Percentiles rank a stretch among this genome's conserved stretches.
Evolutionary conservation across 2,113 vertebrate genomes (phyloP).

Genomic region (Hiodon tergisus): DNA sequence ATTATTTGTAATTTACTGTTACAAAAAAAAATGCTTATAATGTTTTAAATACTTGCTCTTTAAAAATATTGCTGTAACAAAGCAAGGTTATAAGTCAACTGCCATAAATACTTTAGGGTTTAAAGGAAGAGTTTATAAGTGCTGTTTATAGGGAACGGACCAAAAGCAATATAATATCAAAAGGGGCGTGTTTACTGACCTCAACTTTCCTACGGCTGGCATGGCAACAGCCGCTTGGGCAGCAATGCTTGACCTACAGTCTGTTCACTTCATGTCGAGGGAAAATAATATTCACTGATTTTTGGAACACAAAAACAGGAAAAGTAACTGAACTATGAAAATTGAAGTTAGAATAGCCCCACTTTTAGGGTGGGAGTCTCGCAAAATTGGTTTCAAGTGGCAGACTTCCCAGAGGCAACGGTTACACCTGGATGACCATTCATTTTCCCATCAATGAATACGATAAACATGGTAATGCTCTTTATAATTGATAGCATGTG

Average conservation of each 20-base stretch:
- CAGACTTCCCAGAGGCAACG: no score
- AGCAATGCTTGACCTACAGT: background rate
- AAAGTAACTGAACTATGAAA: background rate
- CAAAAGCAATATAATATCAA: background rate
- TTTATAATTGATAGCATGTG: no score
- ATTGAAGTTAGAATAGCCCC: no score
- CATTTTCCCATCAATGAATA: no score
- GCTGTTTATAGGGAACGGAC: background rate
- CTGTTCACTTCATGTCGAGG: background rate
- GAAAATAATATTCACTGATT: background rate
- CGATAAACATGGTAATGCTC: no score
- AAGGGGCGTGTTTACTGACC: background rate
- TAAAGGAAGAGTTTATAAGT: background rate
- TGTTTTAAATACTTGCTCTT: no score
- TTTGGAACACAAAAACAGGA: background rate
- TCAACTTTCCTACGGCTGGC: background rate
- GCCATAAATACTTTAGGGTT: background rate
- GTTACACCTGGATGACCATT: no score
- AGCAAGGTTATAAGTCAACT: background rate
- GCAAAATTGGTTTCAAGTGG: no score
- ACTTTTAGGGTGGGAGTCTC: no score
- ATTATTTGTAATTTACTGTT: no score
- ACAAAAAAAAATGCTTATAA: no score
- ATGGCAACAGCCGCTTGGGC: background rate
- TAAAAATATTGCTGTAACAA: background rate